Evolutionary conservation across 2,888 invertebrate genomes (phyloP).

Genomic region (Copidosoma aretas): DNA sequence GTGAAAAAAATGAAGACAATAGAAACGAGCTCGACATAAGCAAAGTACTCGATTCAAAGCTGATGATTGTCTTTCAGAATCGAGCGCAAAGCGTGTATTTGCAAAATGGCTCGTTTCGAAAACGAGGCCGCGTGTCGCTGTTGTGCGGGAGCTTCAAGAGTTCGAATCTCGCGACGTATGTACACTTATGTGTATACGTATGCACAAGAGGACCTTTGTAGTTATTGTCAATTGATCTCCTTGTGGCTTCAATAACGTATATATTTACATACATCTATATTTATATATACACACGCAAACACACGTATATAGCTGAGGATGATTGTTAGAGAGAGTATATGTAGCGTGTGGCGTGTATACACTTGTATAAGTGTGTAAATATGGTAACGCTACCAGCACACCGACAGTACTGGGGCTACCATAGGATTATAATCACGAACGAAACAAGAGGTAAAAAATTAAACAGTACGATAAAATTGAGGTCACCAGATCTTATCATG

Average conservation of each 20-base stretch:
- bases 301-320: too few species aligned
- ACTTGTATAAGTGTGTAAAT: conserved; percentile 41
- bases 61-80: background rate
- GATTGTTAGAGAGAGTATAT: conserved; percentile 20
- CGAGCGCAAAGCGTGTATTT: background rate
- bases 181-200: too few species aligned
- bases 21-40: background rate
- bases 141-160: background rate
- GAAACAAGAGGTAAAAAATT: background rate
- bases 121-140: background rate
- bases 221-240: conserved; percentile 36
- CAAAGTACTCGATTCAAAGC: background rate
- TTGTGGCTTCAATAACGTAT: conserved; percentile 16
- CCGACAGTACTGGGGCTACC: too few species aligned
- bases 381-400: conserved; percentile 30
- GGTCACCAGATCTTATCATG: background rate
- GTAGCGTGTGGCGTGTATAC: conserved; percentile 21
- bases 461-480: background rate
- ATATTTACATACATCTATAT: conserved; percentile 14
- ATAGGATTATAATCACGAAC: background rate
- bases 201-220: background rate
- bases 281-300: background rate
- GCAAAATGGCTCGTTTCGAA: conserved; percentile 10
- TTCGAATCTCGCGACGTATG: conserved; percentile 2
- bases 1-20: background rate